Percentiles rank a stretch among this genome's conserved stretches.
These are phyloP conservation scores for human DNA, from an alignment of 2,113 vertebrate species.

Conservation along the genomic window DNA sequence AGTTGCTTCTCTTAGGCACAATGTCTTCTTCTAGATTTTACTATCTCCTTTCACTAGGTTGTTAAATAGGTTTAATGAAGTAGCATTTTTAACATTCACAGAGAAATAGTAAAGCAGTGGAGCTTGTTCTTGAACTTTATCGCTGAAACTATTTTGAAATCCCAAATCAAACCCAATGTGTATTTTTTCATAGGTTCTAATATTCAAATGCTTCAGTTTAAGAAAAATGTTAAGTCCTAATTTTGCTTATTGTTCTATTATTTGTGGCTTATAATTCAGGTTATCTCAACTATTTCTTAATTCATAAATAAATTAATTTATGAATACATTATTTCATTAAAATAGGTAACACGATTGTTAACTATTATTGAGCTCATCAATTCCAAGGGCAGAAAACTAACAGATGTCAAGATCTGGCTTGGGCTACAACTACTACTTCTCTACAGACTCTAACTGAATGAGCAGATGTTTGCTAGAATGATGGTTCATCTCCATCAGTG, in stretches of 20 bases:
- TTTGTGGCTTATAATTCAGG: neutral
- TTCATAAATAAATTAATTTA: neutral
- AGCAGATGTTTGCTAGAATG: neutral
- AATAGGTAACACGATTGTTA: neutral
- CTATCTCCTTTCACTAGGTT: neutral
- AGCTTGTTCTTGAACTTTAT: neutral
- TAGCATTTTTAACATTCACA: neutral
- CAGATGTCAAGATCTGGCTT: neutral
- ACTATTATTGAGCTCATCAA: neutral
- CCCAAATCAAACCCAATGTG: neutral
- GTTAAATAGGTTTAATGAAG: neutral
- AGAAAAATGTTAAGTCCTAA: neutral
- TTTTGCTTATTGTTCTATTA: neutral
- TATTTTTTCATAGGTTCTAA: too few relatives aligned
- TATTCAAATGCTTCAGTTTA: neutral
- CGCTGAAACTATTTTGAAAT: neutral
- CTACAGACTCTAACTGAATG: neutral
- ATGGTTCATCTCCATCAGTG: neutral
- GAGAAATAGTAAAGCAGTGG: neutral
- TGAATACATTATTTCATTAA: neutral
- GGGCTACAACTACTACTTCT: neutral
- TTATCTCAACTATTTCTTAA: neutral
- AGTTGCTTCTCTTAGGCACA: neutral
- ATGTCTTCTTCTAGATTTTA: neutral
- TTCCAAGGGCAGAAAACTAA: neutral